Percentiles rank a stretch among this genome's conserved stretches.
These are phyloP conservation scores for Cryptoleucopteryx plumbea DNA, from an alignment of 2,113 vertebrate genomes.

Conservation along the genomic window DNA sequence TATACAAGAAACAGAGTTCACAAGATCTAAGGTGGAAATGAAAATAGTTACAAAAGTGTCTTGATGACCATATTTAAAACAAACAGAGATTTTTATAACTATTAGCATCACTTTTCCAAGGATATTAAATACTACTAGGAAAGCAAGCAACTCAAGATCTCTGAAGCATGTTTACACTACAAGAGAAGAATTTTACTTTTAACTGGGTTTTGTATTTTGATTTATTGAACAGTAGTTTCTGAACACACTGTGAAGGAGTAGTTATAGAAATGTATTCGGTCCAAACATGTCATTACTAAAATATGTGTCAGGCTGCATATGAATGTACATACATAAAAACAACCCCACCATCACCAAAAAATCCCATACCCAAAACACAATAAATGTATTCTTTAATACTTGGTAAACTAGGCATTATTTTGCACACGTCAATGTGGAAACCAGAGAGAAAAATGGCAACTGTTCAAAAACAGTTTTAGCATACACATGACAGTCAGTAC, in stretches of 20 bases:
- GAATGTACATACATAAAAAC: neutral
- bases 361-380: neutral
- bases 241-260: neutral
- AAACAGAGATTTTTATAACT: neutral
- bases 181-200: neutral
- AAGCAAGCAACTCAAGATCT: neutral
- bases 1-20: neutral
- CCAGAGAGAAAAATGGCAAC: neutral
- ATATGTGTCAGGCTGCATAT: neutral
- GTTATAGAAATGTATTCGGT: neutral
- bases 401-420: neutral
- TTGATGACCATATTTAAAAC: neutral
- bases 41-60: neutral
- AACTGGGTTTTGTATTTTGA: neutral
- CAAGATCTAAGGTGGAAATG: neutral
- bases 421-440: neutral
- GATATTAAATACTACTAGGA: neutral
- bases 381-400: neutral
- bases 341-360: neutral
- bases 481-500: neutral
- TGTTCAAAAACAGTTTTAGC: neutral
- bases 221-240: neutral
- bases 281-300: neutral
- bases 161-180: neutral
- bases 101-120: neutral